Base-by-base conservation (phyloP, 2,113 vertebrate species). In the Brevimyrus niger region DNA sequence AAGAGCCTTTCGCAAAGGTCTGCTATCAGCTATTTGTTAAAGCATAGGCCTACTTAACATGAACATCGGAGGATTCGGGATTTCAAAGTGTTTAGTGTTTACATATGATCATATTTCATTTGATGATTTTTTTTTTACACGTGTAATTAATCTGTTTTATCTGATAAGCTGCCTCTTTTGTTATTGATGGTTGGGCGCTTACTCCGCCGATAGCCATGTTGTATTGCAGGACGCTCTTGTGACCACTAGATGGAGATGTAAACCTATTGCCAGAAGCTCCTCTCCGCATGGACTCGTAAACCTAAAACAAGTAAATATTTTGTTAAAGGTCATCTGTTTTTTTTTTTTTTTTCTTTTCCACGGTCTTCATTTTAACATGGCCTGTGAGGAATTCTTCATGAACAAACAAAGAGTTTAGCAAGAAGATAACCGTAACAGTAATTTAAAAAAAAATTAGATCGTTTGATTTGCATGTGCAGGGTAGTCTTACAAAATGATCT, bases 181-280 rank as follows among this genome's bases (percentile, higher is more conserved):
- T 80, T 80, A 80, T 4, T 3, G 73, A 42, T 76, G 31, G 69
- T 13, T 76, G 69, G 31, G 69, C 4, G 35, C 13, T 15, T 76
- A 35, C 31, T 76, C 27, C 17, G 31, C 11, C 65, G 10, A 76
- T 35, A 65, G 58, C 23, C 58, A 9, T 7, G 44, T 2, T 42
- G 82, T 27, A 3, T 76, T 87, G 89, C 51, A 87, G 31, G 73
- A 27, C 4, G 48, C 10, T 19, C 23, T 13, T 80, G 17, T 90
- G 27, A 55, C 61, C 89, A 87, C 89, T 80, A 65, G 85, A 86
- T 87, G 58, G 89, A 51, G 61, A 23, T n/a, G 35, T 65, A 35
- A 21, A 65, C 55, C 82, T 51, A 1, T 2, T 58, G 53, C 73
- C 35, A 80, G 27, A 53, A 42, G 10, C 48, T 51, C 11, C 27